These are phyloP conservation scores for Dicyrtomina minuta DNA, from an alignment of 2,888 invertebrate genomes.

Conservation along the genomic window DNA sequence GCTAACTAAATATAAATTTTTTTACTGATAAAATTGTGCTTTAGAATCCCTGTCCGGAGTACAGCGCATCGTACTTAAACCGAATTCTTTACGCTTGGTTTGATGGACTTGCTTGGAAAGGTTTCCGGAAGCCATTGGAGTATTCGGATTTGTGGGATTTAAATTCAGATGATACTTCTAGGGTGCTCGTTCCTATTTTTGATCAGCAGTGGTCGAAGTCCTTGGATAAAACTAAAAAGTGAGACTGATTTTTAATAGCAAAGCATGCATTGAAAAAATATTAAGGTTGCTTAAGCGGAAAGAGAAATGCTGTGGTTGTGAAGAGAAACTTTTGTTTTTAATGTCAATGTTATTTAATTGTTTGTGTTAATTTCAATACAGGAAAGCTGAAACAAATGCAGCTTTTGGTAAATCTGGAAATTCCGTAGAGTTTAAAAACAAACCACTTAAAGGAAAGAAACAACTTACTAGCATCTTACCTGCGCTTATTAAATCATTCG, in stretches of 20 bases:
- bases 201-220: slow-evolving; percentile 79
- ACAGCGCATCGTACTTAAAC: slow-evolving; percentile 79
- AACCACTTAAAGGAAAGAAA: background rate
- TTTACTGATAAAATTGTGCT: slow-evolving; percentile 54
- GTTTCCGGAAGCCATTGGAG: slow-evolving; percentile 79
- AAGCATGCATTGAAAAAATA: no score
- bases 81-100: slow-evolving; percentile 89
- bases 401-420: slow-evolving; percentile 29
- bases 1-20: background rate
- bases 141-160: slow-evolving; percentile 85
- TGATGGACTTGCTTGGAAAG: slow-evolving; percentile 74
- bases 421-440: slow-evolving; percentile 26
- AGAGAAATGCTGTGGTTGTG: no score
- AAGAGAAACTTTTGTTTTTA: no score
- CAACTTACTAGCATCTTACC: slow-evolving; percentile 79
- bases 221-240: slow-evolving; percentile 67
- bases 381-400: slow-evolving; percentile 23
- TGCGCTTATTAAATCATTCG: slow-evolving; percentile 82
- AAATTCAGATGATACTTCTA: slow-evolving; percentile 77
- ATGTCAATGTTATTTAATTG: no score
- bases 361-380: no score
- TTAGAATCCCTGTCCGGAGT: slow-evolving; percentile 86
- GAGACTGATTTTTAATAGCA: no score
- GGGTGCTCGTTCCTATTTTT: slow-evolving; percentile 76
- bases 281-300: no score